Base-by-base conservation (phyloP, 2,797 vertebrate species). In the Lepus townsendii region DNA sequence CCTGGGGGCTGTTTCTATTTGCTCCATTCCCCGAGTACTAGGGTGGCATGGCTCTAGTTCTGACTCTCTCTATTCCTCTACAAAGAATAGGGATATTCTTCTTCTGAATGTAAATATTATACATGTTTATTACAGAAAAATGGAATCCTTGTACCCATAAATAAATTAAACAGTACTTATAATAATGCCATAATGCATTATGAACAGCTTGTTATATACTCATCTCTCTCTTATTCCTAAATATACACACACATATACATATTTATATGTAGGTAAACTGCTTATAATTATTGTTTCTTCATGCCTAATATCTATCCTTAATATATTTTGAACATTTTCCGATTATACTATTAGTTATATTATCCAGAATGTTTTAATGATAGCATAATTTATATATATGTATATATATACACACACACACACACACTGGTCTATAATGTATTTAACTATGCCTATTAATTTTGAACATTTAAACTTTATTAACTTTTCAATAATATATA, bases 311-410 rank as follows among this genome's bases (percentile, higher is more conserved):
- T 94, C 54, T 92, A 95, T 88, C 3, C 2, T 83, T 60, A 73
- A 27, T 73, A 54, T 68, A 94, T 83, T 95, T 95, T 76, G 57
- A 91, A 89, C 17, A 77, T 38, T 93, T 96, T 80, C 26, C 13
- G 26, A 42, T 88, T 78, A 72, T 77, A 19, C 69, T 72, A 30
- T 73, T 75, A 68, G 71, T 68, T 66, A 6, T 66, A 92, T 68
- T 93, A 93, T 88, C 42, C 30, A 88, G 42, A 4, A 80, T 11
- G 35, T 93, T 91, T 83, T 85, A 77, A 83, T 62, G 32, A 38
- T 88, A 83, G 4, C 7, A 12, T 90, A 47, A 47, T 47, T 47
- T 42, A 42, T 42, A 42, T 42, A 42, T 47, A 47, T 47, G 7
- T 47, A 47, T 47, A 42, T 42, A 42, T 42, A 7, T 42, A 63